Percentiles rank a stretch among this genome's conserved stretches.
Evolutionary conservation across 2,888 invertebrate genomes (phyloP).

Genomic region (Chironomus tentans): DNA sequence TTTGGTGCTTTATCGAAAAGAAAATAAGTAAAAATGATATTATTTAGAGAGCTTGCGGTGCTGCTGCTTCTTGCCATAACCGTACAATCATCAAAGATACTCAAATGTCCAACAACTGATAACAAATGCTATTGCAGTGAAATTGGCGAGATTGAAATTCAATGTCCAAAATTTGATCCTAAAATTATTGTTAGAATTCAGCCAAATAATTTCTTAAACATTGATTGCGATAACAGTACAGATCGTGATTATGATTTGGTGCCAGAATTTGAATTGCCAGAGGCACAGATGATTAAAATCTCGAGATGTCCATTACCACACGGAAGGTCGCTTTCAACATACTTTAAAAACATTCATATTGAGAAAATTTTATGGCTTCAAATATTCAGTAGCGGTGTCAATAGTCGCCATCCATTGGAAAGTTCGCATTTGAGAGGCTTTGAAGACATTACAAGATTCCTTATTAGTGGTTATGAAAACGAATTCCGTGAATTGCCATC

Average conservation of each 20-base stretch:
- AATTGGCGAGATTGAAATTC: conserved; percentile 37
- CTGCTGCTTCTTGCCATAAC: neutral
- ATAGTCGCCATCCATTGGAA: conserved; percentile 46
- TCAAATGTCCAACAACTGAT: neutral
- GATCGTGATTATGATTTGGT: conserved; percentile 35
- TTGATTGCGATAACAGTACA: conserved; percentile 37
- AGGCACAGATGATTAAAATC: conserved; percentile 36
- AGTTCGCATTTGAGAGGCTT: conserved; percentile 51
- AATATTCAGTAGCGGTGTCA: conserved; percentile 46
- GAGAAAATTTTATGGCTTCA: conserved; percentile 42
- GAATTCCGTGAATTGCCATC: conserved; percentile 51
- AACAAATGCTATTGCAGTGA: conserved; percentile 27
- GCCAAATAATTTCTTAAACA: conserved; percentile 35
- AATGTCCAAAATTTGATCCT: conserved; percentile 36
- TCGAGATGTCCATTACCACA: conserved; percentile 39
- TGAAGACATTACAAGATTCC: conserved; percentile 46
- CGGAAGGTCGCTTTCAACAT: conserved; percentile 41
- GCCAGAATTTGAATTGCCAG: conserved; percentile 37
- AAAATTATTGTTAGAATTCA: conserved; percentile 37
- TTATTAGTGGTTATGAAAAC: conserved; percentile 56
- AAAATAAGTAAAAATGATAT: neutral
- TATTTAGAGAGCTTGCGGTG: neutral
- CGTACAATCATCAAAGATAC: neutral
- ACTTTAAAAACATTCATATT: conserved; percentile 38
- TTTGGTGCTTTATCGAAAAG: neutral